These are phyloP conservation scores for Ips typographus DNA, from an alignment of 1,140 invertebrate species.

Conservation along the genomic window DNA sequence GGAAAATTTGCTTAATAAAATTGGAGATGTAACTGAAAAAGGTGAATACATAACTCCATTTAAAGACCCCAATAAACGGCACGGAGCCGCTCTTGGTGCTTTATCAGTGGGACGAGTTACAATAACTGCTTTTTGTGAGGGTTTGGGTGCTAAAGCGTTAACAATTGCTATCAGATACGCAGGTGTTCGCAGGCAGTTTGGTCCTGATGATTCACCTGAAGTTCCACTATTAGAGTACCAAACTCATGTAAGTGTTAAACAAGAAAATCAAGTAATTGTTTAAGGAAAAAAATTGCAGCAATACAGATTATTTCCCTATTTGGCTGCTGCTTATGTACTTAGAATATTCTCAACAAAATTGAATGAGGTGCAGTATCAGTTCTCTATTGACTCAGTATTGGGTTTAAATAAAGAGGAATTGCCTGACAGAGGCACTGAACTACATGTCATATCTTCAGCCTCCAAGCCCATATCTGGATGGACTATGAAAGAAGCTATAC, in stretches of 20 bases:
- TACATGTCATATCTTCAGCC: conserved; percentile 88
- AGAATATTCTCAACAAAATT: conserved; percentile 68
- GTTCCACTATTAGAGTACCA: conserved; percentile 90
- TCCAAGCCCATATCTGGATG: conserved; percentile 86
- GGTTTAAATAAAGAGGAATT: conserved; percentile 42
- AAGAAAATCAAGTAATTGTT: neutral
- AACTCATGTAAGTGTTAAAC: conserved; percentile 63
- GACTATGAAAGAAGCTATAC: conserved; percentile 79
- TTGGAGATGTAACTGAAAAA: conserved; percentile 81
- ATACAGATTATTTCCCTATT: conserved; percentile 87
- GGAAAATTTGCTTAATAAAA: conserved; percentile 81
- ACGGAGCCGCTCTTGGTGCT: conserved; percentile 80
- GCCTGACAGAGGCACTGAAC: conserved; percentile 64
- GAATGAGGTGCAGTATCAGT: conserved; percentile 35
- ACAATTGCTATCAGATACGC: conserved; percentile 89
- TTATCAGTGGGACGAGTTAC: conserved; percentile 80
- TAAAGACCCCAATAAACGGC: conserved; percentile 74
- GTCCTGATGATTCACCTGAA: conserved; percentile 67
- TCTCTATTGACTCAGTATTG: conserved; percentile 43
- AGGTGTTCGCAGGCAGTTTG: conserved; percentile 87
- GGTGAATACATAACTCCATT: conserved; percentile 79
- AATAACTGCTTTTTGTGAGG: conserved; percentile 70
- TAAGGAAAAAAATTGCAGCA: conserved; percentile 61
- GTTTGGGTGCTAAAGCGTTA: conserved; percentile 71
- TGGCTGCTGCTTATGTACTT: conserved; percentile 78